Base-by-base conservation (phyloP, 2,888 invertebrate species). In the Microplitis deprimator region DNA sequence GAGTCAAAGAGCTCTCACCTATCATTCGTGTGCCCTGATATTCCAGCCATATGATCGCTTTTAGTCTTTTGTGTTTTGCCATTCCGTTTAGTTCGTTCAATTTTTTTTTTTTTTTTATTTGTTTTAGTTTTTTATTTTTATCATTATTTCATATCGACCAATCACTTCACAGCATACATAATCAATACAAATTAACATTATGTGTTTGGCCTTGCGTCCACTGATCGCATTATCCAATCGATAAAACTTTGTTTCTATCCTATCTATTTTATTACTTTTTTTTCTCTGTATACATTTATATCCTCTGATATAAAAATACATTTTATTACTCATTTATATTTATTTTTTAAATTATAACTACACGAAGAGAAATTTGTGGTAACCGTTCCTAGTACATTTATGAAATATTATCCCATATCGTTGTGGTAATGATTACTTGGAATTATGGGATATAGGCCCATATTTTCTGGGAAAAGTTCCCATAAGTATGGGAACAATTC, bases 111-210 rank as follows among this genome's bases (percentile, higher is more conserved):
- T 60, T 13, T 16, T 50, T 50, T 50, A 13, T 50, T 50, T 50
- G 13, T 50, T 50, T 50, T 50, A 50, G 4, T 50, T 8, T 8
- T 8, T 4, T 10, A 13, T 50, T 13, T 13, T 13, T 50, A 50
- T 50, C 50, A 13, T 13, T 50, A 29, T 70, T 68, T 17, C 41
- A 68, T 41, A 39, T 17, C 8, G 40, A 17, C 68, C 16, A 41
- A 68, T 68, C 17, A 17, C 39, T 68, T 68, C 39, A 68, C 40
- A 68, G 17, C 16, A 41, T 40, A 8, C 39, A 68, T 68, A 40
- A 68, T 68, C 68, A 41, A 40, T 40, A 68, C 40, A 39, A 68
- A 68, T 68, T 17, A 68, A 68, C 40, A 50, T 41, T 17, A 68
- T 68, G 50, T 8, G 41, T 68, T 68, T 17, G 20, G 40, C 68